Evolutionary conservation across 2,888 invertebrate species (phyloP).

Genomic region (Camptogramma bilineatum): DNA sequence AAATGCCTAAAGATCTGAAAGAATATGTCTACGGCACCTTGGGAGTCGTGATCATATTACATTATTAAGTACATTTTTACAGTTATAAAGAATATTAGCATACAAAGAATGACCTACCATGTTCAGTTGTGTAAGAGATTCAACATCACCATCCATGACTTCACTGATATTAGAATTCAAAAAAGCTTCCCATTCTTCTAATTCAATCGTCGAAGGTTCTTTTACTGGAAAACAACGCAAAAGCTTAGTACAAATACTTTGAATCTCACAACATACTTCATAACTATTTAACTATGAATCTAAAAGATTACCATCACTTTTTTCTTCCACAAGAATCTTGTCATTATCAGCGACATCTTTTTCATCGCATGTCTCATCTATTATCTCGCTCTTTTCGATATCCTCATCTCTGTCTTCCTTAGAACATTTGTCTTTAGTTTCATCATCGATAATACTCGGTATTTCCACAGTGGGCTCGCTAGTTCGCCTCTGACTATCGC

Average conservation of each 20-base stretch:
- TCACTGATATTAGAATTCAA: slow-evolving; percentile 92
- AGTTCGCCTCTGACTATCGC: slow-evolving; percentile 70
- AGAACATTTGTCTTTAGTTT: slow-evolving; percentile 60
- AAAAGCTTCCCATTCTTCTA: slow-evolving; percentile 95
- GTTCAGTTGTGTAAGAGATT: slow-evolving; percentile 89
- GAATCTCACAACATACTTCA: not conserved
- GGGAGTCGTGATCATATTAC: too few relatives aligned
- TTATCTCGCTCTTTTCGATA: slow-evolving; percentile 75
- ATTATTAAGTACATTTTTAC: too few relatives aligned
- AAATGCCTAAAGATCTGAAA: too few relatives aligned
- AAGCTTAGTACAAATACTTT: not conserved
- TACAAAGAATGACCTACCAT: slow-evolving; percentile 71
- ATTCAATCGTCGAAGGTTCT: slow-evolving; percentile 89
- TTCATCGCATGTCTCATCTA: slow-evolving; percentile 73
- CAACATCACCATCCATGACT: slow-evolving; percentile 91
- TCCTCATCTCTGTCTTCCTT: slow-evolving; percentile 79
- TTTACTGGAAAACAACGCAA: slow-evolving; percentile 57
- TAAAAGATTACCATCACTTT: slow-evolving; percentile 61
- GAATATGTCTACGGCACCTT: too few relatives aligned
- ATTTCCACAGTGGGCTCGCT: slow-evolving; percentile 78
- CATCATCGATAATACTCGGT: slow-evolving; percentile 59
- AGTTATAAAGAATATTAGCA: not conserved
- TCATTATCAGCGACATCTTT: slow-evolving; percentile 78
- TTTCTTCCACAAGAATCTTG: slow-evolving; percentile 63
- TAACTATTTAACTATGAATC: too few relatives aligned